Percentiles rank a stretch among this genome's conserved stretches.
Evolutionary conservation across 2,888 invertebrate species (phyloP).

Genomic region (Diarsia rubi): DNA sequence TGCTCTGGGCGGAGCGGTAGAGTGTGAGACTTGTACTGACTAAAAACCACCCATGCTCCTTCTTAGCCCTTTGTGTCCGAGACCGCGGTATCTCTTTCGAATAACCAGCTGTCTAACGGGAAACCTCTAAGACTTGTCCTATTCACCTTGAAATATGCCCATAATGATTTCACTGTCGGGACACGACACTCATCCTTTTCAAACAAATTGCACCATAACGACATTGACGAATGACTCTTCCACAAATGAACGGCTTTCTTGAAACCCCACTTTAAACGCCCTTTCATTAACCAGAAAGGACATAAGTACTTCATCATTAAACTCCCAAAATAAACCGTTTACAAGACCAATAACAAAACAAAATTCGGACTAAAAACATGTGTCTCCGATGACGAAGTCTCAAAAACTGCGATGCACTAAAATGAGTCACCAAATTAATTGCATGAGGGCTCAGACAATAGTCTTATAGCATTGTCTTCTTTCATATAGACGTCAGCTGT

Average conservation of each 20-base stretch:
- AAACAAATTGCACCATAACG: background rate
- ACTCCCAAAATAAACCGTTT: background rate
- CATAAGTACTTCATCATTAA: background rate
- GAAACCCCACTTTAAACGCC: background rate
- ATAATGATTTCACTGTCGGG: background rate
- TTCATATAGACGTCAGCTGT: slow-evolving; percentile 2
- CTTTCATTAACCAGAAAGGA: background rate
- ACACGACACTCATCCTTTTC: background rate
- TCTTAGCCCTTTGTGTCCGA: too few relatives aligned
- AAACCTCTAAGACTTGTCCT: background rate
- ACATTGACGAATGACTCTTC: background rate
- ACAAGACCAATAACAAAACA: background rate
- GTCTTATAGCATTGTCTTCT: background rate
- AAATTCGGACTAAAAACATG: slow-evolving; percentile 2
- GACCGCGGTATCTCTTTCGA: too few relatives aligned
- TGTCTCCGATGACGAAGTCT: background rate
- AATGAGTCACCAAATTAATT: slow-evolving; percentile 7
- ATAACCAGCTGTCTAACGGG: too few relatives aligned
- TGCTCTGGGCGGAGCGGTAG: too few relatives aligned
- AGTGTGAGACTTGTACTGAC: too few relatives aligned
- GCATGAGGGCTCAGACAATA: background rate
- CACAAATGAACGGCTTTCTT: background rate
- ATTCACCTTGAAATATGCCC: background rate
- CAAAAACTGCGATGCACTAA: background rate
- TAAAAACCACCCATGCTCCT: too few relatives aligned